Conservation (phyloP, 2,797 vertebrate species). For the Momotus momota region DNA sequence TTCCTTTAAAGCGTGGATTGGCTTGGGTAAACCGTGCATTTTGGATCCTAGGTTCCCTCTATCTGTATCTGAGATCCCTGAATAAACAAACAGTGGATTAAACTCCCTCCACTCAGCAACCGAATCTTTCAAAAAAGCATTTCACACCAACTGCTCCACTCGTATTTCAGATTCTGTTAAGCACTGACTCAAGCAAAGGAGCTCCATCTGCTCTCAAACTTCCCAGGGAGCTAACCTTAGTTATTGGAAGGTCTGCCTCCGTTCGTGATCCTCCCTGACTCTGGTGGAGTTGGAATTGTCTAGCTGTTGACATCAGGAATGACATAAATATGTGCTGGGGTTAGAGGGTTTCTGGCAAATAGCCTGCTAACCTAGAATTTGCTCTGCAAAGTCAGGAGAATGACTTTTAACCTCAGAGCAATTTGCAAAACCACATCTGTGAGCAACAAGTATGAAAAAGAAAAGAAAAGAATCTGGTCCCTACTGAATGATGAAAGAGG, state of each 20-base stretch:
- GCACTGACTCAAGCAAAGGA: background rate
- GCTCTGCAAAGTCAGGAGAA: background rate
- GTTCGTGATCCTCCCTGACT: background rate
- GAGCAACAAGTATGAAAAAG: background rate
- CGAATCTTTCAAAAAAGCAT: background rate
- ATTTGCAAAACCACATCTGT: conserved; percentile 32
- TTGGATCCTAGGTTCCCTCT: background rate
- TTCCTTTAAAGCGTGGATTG: background rate
- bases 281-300: background rate
- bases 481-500: background rate
- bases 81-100: conserved; percentile 52
- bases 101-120: background rate
- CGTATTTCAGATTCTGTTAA: background rate
- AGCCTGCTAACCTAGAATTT: background rate
- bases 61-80: conserved; percentile 14
- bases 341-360: background rate
- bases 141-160: background rate
- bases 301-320: conserved; percentile 23
- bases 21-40: background rate
- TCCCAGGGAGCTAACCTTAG: background rate
- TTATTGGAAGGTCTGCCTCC: background rate
- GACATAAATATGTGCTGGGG: background rate
- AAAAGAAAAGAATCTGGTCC: background rate
- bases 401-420: conserved; percentile 30
- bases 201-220: background rate